Evolutionary conservation across 2,888 invertebrate genomes (phyloP), one percentile per base, ranked within the genome.

Genomic region (Colletes collaris): DNA sequence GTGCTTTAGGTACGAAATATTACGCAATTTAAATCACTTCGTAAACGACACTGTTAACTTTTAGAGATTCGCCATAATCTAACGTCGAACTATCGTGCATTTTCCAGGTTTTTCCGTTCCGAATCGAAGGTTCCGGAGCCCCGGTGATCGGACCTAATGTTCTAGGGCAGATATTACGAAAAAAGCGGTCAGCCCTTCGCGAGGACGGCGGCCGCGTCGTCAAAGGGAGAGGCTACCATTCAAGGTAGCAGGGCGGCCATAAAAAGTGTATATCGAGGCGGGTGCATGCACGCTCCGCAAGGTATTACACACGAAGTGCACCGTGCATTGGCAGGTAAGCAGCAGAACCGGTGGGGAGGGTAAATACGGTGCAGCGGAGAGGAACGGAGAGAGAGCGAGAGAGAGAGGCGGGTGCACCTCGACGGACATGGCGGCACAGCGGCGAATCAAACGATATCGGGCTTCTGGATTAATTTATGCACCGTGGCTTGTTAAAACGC

Each of bases 381-480:
- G 49, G 37, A 59, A 56, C 46, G 65, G 55, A 53, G 52, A 66
- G 75, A 70, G 71, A 67, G 72, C 10, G 10, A 46, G 44, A 46
- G 44, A 46, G 44, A 60, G 74, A 71, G 52, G 49, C 73, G 82
- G 80, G 82, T 73, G 79, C 83, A 86, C 78, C 77, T 62, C 66
- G 76, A 77, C 82, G 81, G 79, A 79, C 79, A 77, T 83, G 85
- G 85, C 85, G 85, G 81, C 82, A 63, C 62, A 80, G 82, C 92
- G 92, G 92, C 91, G 90, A 92, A 92, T 92, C 92, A 92, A 92
- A 92, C 92, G 92, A 92, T 92, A 92, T 92, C 90, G 87, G 90
- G 89, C 92, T 91, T 90, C 91, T 92, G 91, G 90, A 92, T 92
- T 93, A 92, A 92, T 93, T 92, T 92, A 92, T 92, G 91, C 92